Conservation (phyloP, 2,888 invertebrate species). For the Agonopterix arenella region DNA sequence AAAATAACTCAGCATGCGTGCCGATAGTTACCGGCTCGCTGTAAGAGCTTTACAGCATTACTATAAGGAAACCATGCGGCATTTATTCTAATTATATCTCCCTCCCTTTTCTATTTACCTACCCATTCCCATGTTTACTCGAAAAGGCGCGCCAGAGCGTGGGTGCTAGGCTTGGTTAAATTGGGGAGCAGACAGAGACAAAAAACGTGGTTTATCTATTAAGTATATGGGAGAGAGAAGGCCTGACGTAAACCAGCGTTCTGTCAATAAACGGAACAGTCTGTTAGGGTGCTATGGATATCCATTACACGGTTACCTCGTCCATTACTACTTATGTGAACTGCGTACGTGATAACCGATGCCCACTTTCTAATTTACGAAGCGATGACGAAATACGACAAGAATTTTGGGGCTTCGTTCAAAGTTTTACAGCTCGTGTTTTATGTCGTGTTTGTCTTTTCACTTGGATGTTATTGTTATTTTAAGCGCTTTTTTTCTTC, state of each 20-base stretch:
- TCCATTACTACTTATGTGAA: conserved; percentile 21
- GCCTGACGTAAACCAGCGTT: conserved; percentile 39
- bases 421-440: not conserved
- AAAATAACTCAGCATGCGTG: not conserved
- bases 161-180: conserved; percentile 57
- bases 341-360: conserved; percentile 43
- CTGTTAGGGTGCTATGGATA: conserved; percentile 50
- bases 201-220: conserved; percentile 43
- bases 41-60: not conserved
- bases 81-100: conserved; percentile 73
- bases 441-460: not conserved
- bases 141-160: conserved; percentile 67
- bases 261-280: conserved; percentile 55
- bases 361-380: conserved; percentile 30
- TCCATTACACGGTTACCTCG: conserved; percentile 40
- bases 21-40: not conserved
- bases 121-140: conserved; percentile 69
- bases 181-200: conserved; percentile 67
- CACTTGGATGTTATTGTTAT: too few relatives aligned
- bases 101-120: conserved; percentile 67
- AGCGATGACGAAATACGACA: conserved; percentile 4
- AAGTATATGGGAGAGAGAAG: conserved; percentile 39
- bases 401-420: not conserved
- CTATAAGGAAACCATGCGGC: conserved; percentile 40
- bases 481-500: too few relatives aligned